Evolutionary conservation across 2,797 vertebrate species (phyloP).

Genomic region (Dipus sagitta): DNA sequence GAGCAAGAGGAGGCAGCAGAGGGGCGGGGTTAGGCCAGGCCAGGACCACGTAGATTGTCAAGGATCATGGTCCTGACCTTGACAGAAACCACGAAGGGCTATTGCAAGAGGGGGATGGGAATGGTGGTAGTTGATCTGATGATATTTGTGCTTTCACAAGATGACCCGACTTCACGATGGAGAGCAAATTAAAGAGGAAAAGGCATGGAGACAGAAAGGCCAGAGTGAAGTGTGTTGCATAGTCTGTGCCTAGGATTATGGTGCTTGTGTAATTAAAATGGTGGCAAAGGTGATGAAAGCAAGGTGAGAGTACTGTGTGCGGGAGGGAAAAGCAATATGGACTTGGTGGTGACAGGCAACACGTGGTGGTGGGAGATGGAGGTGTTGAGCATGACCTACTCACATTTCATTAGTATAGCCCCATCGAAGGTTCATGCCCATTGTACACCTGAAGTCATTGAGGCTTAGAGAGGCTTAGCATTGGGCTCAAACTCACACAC

Average conservation of each 20-base stretch:
- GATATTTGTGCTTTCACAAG: not conserved
- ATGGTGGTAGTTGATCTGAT: not conserved
- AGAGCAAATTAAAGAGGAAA: not conserved
- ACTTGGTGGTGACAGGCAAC: not conserved
- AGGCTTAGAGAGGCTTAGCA: not conserved
- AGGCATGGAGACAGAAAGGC: not conserved
- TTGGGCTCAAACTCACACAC: not conserved
- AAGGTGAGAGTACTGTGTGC: not conserved
- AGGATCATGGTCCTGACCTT: not conserved
- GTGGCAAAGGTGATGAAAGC: not conserved
- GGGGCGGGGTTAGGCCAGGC: too few species aligned
- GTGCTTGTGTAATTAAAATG: not conserved
- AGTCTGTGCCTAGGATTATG: not conserved
- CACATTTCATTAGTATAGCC: not conserved
- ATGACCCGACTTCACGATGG: not conserved
- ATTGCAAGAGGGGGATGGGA: not conserved
- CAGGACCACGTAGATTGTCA: too few species aligned
- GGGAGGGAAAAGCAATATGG: not conserved
- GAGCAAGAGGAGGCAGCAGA: not conserved
- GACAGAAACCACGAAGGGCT: not conserved
- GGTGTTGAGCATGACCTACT: not conserved
- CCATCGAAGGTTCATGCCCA: not conserved
- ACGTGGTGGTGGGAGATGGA: not conserved
- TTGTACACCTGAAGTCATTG: not conserved
- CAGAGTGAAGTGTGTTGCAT: not conserved